Evolutionary conservation across 1,140 invertebrate species (phyloP).

Genomic region (Bombus vancouverensis): DNA sequence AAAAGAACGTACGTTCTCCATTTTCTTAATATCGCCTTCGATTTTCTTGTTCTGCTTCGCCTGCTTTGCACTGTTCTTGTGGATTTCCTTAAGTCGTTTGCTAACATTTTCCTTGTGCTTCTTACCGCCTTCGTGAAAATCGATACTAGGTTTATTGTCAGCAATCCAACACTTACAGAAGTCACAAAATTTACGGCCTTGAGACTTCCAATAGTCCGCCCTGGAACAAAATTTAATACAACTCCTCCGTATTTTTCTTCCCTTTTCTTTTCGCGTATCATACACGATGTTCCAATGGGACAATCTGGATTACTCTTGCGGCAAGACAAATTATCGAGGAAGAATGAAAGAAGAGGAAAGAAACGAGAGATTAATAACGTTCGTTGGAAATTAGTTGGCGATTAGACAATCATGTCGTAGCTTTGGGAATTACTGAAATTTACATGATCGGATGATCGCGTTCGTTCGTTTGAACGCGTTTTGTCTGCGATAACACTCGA

Average conservation of each 20-base stretch:
- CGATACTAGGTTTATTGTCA: constrained; percentile 98
- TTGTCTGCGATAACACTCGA: background rate
- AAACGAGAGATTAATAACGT: background rate
- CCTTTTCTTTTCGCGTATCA: background rate
- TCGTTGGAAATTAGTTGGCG: constrained; percentile 66
- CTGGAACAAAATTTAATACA: constrained; percentile 81
- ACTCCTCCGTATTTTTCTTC: background rate
- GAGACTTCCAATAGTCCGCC: constrained; percentile 99
- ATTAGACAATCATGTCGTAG: constrained; percentile 63
- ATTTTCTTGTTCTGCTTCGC: constrained; percentile 90
- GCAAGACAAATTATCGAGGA: background rate
- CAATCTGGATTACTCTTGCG: background rate
- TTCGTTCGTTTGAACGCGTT: too few relatives aligned
- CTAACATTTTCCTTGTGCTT: constrained; percentile 97
- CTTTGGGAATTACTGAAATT: constrained; percentile 66
- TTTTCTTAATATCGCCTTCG: constrained; percentile 91
- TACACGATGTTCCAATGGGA: too few relatives aligned
- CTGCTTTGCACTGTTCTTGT: constrained; percentile 91
- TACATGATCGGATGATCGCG: background rate
- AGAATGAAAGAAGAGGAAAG: background rate
- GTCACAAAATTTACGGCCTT: constrained; percentile 97
- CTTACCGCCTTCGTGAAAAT: constrained; percentile 97
- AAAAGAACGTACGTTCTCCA: constrained; percentile 88
- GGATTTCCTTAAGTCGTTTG: constrained; percentile 92
- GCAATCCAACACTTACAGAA: constrained; percentile 99